Evolutionary conservation across 2,113 vertebrate species (phyloP).

Genomic region (Malurus alboscapulatus): DNA sequence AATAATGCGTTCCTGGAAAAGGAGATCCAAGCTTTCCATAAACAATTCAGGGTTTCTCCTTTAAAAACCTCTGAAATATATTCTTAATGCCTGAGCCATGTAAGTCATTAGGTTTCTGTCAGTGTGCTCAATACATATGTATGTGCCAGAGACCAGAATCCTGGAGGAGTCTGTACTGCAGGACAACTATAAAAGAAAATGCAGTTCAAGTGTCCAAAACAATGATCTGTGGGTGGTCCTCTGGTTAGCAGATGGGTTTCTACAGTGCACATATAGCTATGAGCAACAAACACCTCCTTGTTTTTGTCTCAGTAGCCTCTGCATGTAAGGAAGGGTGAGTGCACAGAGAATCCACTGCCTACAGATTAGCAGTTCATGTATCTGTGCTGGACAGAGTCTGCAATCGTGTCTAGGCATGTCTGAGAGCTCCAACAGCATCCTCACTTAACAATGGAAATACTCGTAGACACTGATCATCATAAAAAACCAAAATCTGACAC

Average conservation of each 20-base stretch:
- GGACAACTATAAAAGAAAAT: slow-evolving; percentile 62
- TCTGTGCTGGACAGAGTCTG: not conserved
- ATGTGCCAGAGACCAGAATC: slow-evolving; percentile 67
- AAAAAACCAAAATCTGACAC: not conserved
- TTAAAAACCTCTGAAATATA: slow-evolving; percentile 51
- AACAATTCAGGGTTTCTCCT: slow-evolving; percentile 38
- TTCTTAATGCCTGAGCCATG: slow-evolving; percentile 44
- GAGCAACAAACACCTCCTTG: slow-evolving; percentile 30
- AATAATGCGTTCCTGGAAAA: slow-evolving; percentile 37
- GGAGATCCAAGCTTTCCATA: slow-evolving; percentile 43
- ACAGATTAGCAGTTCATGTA: not conserved
- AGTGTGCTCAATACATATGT: slow-evolving; percentile 44
- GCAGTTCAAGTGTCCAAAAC: slow-evolving; percentile 59
- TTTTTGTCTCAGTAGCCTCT: not conserved
- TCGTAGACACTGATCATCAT: not conserved
- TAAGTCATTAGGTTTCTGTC: slow-evolving; percentile 56
- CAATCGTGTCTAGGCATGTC: not conserved
- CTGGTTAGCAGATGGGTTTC: slow-evolving; percentile 51
- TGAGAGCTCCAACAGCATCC: not conserved
- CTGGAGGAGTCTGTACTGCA: slow-evolving; percentile 54
- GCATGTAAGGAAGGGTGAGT: not conserved
- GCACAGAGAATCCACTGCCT: not conserved
- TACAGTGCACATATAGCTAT: slow-evolving; percentile 28
- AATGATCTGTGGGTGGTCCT: slow-evolving; percentile 69
- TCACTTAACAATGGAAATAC: not conserved